Percentiles rank a stretch among this genome's conserved stretches.
phyloP scores from a whole-genome alignment of 2,888 invertebrate genomes.

The Neocrepidodera transversa region DNA sequence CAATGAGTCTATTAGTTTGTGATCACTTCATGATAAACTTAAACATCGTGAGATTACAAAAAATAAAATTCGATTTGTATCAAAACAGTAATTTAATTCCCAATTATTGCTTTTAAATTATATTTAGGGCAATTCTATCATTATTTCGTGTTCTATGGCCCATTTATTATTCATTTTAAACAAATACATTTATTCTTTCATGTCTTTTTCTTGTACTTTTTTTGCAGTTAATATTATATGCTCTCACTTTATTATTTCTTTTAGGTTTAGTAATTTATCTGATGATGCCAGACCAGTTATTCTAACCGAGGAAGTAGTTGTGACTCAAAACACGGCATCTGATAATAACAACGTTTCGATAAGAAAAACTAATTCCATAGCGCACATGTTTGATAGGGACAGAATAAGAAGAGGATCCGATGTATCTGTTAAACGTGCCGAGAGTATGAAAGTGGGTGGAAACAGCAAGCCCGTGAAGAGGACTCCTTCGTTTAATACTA shows the following conservation, averaged over 20 bases:
- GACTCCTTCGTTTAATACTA: slow-evolving; percentile 94
- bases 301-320: background rate
- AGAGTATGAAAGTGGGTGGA: slow-evolving; percentile 82
- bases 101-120: too few relatives aligned
- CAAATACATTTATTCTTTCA: too few relatives aligned
- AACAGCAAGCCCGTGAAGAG: slow-evolving; percentile 79
- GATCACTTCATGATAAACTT: too few relatives aligned
- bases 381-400: slow-evolving; percentile 68
- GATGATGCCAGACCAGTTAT: slow-evolving; percentile 28
- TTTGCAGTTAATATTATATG: background rate
- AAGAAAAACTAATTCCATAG: slow-evolving; percentile 67
- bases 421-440: slow-evolving; percentile 78
- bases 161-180: too few relatives aligned
- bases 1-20: too few relatives aligned
- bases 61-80: too few relatives aligned
- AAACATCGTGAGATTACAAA: too few relatives aligned
- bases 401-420: slow-evolving; percentile 63
- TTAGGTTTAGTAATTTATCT: slow-evolving; percentile 52
- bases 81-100: too few relatives aligned
- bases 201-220: too few relatives aligned
- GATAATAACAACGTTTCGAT: slow-evolving; percentile 51
- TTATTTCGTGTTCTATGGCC: too few relatives aligned
- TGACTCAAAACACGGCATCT: background rate
- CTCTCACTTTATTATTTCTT: background rate
- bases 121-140: too few relatives aligned